These are phyloP conservation scores for Centrocercus urophasianus DNA, from an alignment of 2,113 vertebrate genomes.

Conservation along the genomic window DNA sequence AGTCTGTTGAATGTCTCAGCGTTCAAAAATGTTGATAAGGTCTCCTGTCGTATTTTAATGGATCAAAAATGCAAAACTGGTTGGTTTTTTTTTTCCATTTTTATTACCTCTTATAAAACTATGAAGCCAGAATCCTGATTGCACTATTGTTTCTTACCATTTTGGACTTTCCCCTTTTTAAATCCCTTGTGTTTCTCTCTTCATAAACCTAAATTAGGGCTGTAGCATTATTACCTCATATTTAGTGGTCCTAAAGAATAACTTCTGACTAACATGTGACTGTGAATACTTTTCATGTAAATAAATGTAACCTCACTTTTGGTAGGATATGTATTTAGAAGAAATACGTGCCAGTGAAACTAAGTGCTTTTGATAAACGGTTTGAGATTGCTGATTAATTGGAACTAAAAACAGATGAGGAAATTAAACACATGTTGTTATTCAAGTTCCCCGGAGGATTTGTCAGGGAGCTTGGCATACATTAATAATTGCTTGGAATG, in stretches of 20 bases:
- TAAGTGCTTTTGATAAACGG: neutral
- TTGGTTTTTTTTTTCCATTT: conserved; percentile 6
- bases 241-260: conserved; percentile 22
- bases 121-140: neutral
- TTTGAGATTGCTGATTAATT: conserved; percentile 40
- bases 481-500: conserved; percentile 5
- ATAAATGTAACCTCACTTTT: conserved; percentile 20
- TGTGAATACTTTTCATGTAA: neutral
- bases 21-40: neutral
- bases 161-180: conserved; percentile 24
- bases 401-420: conserved; percentile 60
- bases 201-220: conserved; percentile 28
- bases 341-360: neutral
- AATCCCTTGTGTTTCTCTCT: conserved; percentile 25
- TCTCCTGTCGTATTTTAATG: neutral
- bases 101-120: conserved; percentile 39
- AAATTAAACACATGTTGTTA: conserved; percentile 48
- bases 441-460: conserved; percentile 36
- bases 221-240: neutral
- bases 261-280: neutral
- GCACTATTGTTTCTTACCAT: neutral
- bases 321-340: neutral
- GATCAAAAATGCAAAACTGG: neutral
- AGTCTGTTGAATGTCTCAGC: neutral
- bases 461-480: conserved; percentile 12